Evolutionary conservation across 2,113 vertebrate genomes (phyloP), one percentile per base, ranked within the genome.

Genomic region (Centropus bengalensis): DNA sequence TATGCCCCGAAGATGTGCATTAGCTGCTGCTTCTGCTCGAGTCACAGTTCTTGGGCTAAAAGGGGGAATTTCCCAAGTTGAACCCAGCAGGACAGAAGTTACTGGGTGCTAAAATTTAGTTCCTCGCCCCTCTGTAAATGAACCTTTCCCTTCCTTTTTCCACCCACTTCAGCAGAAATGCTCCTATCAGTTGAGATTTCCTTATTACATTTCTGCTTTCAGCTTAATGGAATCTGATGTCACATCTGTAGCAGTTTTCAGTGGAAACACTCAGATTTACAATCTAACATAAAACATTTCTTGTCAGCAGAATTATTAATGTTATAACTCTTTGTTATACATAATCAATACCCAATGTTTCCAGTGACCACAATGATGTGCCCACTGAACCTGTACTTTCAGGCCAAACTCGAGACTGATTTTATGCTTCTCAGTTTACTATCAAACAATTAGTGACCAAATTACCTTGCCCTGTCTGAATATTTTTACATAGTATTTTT

Each of bases 181-280:
- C 38, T 55, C 38, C 54, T n/a, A 40, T 62, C 85, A 82, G n/a
- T 14, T 71, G 40, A 80, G 18, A 58, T 20, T 91, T 95, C 70
- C 54, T 84, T 68, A 26, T 30, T n/a, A 55, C 8, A 5, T 69
- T 91, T 75, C 52, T 51, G 59, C 87, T 95, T 82, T 36, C 42
- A 82, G 28, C 71, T 82, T 94, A 92, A 96, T 96, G 82, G 87
- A 86, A 92, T 74, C 71, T 70, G 55, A 95, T 84, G 88, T 86
- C 76, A 88, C 74, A 96, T 79, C 78, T 84, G 59, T 10, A 86
- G 84, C 6, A 3, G 30, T 82, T 89, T 86, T 82, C 89, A 81
- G 52, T 67, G 42, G 81, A 89, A 86, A 84, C 24, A 66, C 2
- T 13, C 94, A 32, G n/a, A 77, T 27, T 86, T 86, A 93, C 44